These are phyloP conservation scores for Paramisgurnus dabryanus DNA, from an alignment of 2,113 vertebrate genomes.

Conservation along the genomic window DNA sequence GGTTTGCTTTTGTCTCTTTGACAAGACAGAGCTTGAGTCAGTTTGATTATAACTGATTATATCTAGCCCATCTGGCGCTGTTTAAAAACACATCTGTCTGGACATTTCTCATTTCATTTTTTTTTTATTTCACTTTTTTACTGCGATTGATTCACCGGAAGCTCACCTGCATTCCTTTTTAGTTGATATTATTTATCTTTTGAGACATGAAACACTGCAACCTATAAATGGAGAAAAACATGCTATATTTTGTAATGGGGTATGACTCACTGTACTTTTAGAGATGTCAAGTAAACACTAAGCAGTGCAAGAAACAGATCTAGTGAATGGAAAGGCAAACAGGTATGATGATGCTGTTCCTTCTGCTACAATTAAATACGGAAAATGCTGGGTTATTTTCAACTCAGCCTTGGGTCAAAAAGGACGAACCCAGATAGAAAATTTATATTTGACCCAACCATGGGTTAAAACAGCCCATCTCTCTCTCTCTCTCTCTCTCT, in stretches of 20 bases:
- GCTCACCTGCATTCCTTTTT: conserved; percentile 3
- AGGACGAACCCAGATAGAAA: no score
- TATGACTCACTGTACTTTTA: conserved; percentile 17
- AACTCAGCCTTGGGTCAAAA: no score
- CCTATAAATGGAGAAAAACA: not conserved
- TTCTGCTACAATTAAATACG: conserved; percentile 7
- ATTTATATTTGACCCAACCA: no score
- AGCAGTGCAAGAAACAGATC: not conserved
- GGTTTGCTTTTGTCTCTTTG: not conserved
- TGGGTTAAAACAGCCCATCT: no score
- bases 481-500: no score
- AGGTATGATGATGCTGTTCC: not conserved
- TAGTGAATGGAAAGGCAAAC: conserved; percentile 16
- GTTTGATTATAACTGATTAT: not conserved
- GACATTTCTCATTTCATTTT: conserved; percentile 5
- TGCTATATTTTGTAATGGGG: not conserved
- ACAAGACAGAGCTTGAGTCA: not conserved
- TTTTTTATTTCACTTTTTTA: conserved; percentile 5
- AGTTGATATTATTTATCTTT: conserved; percentile 5
- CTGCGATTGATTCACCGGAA: not conserved
- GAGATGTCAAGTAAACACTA: not conserved
- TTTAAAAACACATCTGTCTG: not conserved
- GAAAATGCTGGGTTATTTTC: no score
- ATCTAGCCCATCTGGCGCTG: not conserved
- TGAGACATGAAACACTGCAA: not conserved